phyloP scores from a whole-genome alignment of 2,113 vertebrate genomes.

The Gambusia holbrooki region DNA sequence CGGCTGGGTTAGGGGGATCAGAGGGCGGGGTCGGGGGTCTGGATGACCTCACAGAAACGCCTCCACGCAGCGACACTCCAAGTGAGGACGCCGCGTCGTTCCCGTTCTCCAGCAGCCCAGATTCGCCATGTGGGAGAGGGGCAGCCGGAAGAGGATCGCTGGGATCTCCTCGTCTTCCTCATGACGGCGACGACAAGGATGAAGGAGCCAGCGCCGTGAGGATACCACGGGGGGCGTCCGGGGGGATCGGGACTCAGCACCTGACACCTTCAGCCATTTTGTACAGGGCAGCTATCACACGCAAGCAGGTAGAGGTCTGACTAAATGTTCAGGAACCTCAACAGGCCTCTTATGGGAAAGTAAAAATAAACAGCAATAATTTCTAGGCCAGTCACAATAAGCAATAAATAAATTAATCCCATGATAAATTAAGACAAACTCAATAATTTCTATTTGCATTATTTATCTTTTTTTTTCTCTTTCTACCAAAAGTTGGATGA shows the following conservation, averaged over 20 bases:
- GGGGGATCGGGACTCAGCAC: conserved; percentile 80
- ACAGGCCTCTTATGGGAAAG: background rate
- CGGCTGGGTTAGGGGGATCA: conserved; percentile 71
- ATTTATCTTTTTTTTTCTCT: no score
- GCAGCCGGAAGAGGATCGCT: conserved; percentile 75
- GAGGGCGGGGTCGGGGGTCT: conserved; percentile 66
- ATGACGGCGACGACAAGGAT: conserved; percentile 82
- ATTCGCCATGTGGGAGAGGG: conserved; percentile 85
- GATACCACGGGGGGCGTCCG: conserved; percentile 75
- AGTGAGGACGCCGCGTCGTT: conserved; percentile 87
- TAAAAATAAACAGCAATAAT: no score
- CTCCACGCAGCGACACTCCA: conserved; percentile 83
- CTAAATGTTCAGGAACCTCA: background rate
- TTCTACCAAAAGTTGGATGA: no score
- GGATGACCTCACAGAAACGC: conserved; percentile 80
- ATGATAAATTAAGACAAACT: no score
- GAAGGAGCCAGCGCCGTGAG: conserved; percentile 74
- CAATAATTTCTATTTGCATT: no score
- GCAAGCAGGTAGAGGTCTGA: conserved; percentile 85
- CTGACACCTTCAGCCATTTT: conserved; percentile 91
- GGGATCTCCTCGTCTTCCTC: conserved; percentile 75
- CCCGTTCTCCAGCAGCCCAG: conserved; percentile 89
- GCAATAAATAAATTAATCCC: no score
- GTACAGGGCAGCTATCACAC: conserved; percentile 91
- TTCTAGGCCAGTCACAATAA: no score